Base-by-base conservation (phyloP, 2,888 invertebrate species). In the Drosophila leonis region DNA sequence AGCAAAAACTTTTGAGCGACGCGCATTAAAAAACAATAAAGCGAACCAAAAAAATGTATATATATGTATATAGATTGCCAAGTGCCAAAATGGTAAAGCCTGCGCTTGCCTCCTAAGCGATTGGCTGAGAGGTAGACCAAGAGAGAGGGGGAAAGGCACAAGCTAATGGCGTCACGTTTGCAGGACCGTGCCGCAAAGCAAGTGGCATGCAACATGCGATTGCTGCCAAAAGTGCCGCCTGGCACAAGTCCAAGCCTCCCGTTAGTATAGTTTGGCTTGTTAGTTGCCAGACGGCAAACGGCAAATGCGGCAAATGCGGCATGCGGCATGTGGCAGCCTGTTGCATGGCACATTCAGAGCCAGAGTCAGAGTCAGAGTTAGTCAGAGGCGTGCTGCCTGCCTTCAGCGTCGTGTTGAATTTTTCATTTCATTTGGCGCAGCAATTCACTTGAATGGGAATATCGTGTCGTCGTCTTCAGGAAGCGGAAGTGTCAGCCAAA, bases 181-280 rank as follows among this genome's bases (percentile, higher is more conserved):
- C 84, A 77, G 74, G 76, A 62, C 66, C 71, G 68, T 80, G 75
- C 85, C 81, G 72, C 82, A 76, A 84, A 88, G 67, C 78, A 65
- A 79, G 91, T 91, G 91, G 91, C 91, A 91, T 92, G 91, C 91
- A 91, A 91, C 91, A 91, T 91, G 91, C 91, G 91, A 92, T 91
- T 91, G 89, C 86, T 90, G 90, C 90, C 91, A 82, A 84, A 83
- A 90, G 90, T 91, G 91, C 91, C 85, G 90, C 90, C 84, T 85
- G 87, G 88, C 90, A 90, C 81, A 62, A 80, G 85, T 88, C 90
- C 90, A 86, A 79, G 65, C 77, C 84, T 68, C 68, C 77, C 57
- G 82, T 82, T 87, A 89, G 84, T 80, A 76, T 78, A 80, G 78
- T 78, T 90, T 80, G 88, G 90, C 90, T 84, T 82, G 78, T 88